A percentile compares a stretch with the other conserved stretches of the same genome.
Conservation (phyloP, 53 echinoderm and acorn worm genomes). For the Mesocentrotus franciscanus region DNA sequence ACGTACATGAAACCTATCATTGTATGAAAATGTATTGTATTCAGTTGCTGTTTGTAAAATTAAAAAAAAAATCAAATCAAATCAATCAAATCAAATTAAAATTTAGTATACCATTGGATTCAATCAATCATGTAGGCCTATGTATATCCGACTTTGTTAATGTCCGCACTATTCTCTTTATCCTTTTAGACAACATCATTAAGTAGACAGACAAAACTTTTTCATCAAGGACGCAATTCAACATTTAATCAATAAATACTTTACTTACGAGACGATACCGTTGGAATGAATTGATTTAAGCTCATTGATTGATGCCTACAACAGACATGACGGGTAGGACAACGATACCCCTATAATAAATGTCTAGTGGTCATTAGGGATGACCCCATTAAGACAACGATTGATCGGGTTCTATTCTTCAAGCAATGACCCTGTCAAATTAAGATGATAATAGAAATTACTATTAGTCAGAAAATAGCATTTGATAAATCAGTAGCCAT, state of each 20-base stretch:
- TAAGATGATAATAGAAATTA: constrained; percentile 10
- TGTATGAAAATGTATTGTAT: no score
- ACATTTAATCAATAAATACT: background rate
- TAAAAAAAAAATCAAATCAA: no score
- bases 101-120: background rate
- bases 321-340: background rate
- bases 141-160: background rate
- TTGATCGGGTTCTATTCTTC: background rate
- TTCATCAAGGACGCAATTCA: background rate
- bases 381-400: background rate
- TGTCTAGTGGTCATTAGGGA: background rate
- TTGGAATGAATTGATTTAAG: background rate
- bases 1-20: no score
- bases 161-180: background rate
- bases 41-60: no score
- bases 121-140: background rate
- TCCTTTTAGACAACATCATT: background rate
- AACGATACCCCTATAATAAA: background rate
- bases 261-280: background rate
- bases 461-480: background rate
- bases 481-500: background rate
- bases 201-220: background rate
- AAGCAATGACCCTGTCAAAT: background rate
- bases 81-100: background rate
- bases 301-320: background rate